Base-by-base conservation (phyloP, 2,113 vertebrate species). In the Plestiodon gilberti region DNA sequence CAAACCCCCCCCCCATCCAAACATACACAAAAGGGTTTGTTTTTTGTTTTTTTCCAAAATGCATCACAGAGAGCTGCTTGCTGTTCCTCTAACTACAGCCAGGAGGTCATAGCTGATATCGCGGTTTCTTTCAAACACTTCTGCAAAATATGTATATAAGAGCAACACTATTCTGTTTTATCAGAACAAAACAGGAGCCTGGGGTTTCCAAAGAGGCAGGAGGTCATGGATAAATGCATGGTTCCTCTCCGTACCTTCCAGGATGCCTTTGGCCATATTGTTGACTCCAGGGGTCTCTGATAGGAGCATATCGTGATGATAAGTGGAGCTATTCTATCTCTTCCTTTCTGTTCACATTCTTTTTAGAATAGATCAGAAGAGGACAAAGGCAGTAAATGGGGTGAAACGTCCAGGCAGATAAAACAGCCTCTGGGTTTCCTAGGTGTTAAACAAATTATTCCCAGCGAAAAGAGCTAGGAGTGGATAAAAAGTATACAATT, bases 71-170 rank as follows among this genome's bases (percentile, higher is more conserved):
- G 30, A 76, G 23, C 14, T 18, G 9, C 8, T 22, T 18, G 9
- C 8, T 22, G 3, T 55, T 84, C 30, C n/a, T 67, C 3, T 52
- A 28, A 52, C 9, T 75, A 78, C 74, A 85, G 28, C 2, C 2
- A 81, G 13, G 18, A 82, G 89, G 88, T 91, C 40, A 35, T 80
- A 67, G 4, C 40, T 81, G 61, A 57, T 20, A 33, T 9, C 76
- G 82, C 33, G 35, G 59, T 85, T 87, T 74, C 83, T 2, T 82
- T 88, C 79, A 71, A 88, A 74, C n/a, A 11, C 82, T 88, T 48
- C 86, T 90, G 90, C 78, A 90, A 86, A 93, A 87, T 15, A 17
- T 38, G 79, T 83, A 91, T 92, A 91, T 89, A 84, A 90, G 80
- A 84, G 40, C 43, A 79, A 18, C 74, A 84, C 85, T 33, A 14